phyloP scores from a whole-genome alignment of 1,140 invertebrate species.

The Trichogramma pretiosum region DNA sequence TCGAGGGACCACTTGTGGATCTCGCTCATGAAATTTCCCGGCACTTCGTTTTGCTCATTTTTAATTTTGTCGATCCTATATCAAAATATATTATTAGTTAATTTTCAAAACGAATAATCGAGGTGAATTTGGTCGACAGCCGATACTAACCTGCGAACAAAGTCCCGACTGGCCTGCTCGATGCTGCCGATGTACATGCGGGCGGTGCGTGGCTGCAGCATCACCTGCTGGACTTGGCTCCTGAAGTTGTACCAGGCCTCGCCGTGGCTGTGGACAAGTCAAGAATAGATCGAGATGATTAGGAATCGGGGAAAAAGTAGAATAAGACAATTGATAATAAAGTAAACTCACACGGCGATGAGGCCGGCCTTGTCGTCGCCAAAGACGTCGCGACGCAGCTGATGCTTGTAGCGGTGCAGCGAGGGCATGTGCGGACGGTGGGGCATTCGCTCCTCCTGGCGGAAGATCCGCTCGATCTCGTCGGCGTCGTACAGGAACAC shows the following conservation, averaged over 20 bases:
- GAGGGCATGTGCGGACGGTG: slow-evolving; percentile 71
- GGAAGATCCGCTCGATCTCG: slow-evolving; percentile 66
- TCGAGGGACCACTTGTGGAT: slow-evolving; percentile 83
- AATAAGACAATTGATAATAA: no score
- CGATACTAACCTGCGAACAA: slow-evolving; percentile 65
- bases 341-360: slow-evolving; percentile 75
- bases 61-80: slow-evolving; percentile 61
- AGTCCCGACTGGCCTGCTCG: slow-evolving; percentile 63
- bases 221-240: slow-evolving; percentile 73
- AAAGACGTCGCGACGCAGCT: slow-evolving; percentile 64
- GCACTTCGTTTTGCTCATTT: slow-evolving; percentile 58
- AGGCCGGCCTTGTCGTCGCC: slow-evolving; percentile 55
- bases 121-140: no score
- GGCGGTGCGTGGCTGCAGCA: slow-evolving; percentile 67
- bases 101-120: no score
- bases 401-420: slow-evolving; percentile 67
- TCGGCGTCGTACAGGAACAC: slow-evolving; percentile 70
- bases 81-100: no score
- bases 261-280: slow-evolving; percentile 58
- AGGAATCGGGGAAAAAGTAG: no score
- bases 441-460: slow-evolving; percentile 66
- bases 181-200: slow-evolving; percentile 63
- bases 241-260: slow-evolving; percentile 73
- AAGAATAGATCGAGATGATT: no score
- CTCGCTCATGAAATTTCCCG: slow-evolving; percentile 68